phyloP scores from a whole-genome alignment of 1,140 invertebrate species.

The Temnothorax nylanderi region DNA sequence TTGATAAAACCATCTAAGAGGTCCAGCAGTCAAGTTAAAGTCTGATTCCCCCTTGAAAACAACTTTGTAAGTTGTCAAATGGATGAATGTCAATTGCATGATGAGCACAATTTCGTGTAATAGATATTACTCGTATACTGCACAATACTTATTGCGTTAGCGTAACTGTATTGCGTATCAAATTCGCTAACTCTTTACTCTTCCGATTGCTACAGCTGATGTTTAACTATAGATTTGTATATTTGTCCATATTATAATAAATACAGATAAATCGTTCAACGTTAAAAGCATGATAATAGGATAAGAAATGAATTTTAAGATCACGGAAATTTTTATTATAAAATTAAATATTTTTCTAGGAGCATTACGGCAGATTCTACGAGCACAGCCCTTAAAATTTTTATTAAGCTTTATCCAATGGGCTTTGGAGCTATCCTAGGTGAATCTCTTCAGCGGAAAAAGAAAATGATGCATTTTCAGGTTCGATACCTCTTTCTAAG shows the following conservation, averaged over 20 bases:
- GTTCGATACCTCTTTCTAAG: neutral
- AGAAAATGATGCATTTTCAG: neutral
- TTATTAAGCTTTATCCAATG: too few relatives aligned
- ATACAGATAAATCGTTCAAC: neutral
- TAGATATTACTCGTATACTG: neutral
- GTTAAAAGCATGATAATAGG: neutral
- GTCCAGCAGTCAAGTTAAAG: neutral
- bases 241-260: neutral
- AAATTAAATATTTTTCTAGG: neutral
- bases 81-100: neutral
- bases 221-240: neutral
- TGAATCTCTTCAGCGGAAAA: neutral
- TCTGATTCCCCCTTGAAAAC: neutral
- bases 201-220: neutral
- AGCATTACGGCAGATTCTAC: neutral
- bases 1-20: neutral
- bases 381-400: neutral
- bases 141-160: neutral
- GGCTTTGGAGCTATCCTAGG: neutral
- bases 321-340: neutral
- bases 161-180: neutral
- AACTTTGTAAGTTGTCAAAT: conserved; percentile 15
- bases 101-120: conserved; percentile 12
- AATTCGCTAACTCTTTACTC: neutral
- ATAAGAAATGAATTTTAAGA: neutral